phyloP scores from a whole-genome alignment of 2,113 vertebrate species.

The Macaca nemestrina region DNA sequence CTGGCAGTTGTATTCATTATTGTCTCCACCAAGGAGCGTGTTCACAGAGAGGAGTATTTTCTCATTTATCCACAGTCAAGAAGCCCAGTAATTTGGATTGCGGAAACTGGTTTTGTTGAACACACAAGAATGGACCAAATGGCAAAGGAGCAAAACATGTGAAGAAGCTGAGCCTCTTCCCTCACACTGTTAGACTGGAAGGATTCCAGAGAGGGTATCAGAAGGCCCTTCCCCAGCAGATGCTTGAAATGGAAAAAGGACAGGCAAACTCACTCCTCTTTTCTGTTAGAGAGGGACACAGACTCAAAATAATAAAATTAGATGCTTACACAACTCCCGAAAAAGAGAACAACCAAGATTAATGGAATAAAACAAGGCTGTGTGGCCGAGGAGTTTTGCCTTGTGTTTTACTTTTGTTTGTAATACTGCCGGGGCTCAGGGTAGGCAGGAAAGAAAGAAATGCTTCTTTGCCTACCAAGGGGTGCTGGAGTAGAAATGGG shows the following conservation, averaged over 20 bases:
- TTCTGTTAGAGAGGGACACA: not conserved
- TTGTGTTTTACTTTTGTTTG: not conserved
- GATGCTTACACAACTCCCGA: not conserved
- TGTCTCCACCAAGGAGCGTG: accelerated
- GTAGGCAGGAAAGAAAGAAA: not conserved
- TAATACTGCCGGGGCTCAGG: not conserved
- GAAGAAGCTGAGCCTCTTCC: not conserved
- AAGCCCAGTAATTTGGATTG: not conserved
- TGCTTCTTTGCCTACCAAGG: not conserved
- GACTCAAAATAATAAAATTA: not conserved
- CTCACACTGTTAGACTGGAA: not conserved
- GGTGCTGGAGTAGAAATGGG: not conserved
- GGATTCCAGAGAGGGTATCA: not conserved
- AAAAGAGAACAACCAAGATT: not conserved
- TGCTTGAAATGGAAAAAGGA: not conserved
- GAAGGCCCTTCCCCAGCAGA: not conserved
- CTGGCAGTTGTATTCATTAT: accelerated
- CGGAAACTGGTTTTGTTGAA: not conserved
- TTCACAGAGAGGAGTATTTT: not conserved
- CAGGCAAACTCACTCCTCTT: not conserved
- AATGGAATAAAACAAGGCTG: not conserved
- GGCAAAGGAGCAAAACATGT: not conserved
- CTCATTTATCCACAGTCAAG: not conserved
- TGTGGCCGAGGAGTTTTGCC: not conserved
- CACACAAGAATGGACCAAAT: not conserved